Conservation (phyloP, 2,113 vertebrate genomes). For the Tyto alba region DNA sequence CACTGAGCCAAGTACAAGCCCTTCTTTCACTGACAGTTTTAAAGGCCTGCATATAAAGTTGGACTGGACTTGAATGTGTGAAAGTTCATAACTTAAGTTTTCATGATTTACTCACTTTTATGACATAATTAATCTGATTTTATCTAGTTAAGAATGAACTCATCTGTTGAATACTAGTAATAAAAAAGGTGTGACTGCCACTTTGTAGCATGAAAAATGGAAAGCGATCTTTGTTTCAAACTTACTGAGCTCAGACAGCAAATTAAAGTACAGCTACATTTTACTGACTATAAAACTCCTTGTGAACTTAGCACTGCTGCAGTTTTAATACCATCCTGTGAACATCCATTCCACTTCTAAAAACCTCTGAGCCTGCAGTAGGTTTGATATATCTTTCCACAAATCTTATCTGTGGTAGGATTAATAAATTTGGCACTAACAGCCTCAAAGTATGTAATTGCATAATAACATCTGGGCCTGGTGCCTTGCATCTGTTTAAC, state of each 20-base stretch:
- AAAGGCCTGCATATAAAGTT: background rate
- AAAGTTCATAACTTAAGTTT: slow-evolving; percentile 19
- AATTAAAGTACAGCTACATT: slow-evolving; percentile 35
- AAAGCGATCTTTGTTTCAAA: slow-evolving; percentile 34
- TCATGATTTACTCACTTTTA: slow-evolving; percentile 6
- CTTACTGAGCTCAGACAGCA: slow-evolving; percentile 8
- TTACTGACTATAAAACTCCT: slow-evolving; percentile 39
- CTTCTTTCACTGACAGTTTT: background rate
- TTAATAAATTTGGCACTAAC: slow-evolving; percentile 7
- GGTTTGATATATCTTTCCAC: background rate
- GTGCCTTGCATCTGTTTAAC: background rate
- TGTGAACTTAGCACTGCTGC: background rate
- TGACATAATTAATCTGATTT: slow-evolving; percentile 30
- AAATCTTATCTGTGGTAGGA: background rate
- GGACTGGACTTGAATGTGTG: background rate
- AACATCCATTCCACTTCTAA: background rate
- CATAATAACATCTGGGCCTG: background rate
- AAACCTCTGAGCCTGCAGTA: background rate
- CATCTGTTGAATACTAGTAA: slow-evolving; percentile 24
- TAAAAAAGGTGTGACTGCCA: slow-evolving; percentile 12
- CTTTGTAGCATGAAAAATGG: slow-evolving; percentile 37
- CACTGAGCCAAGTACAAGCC: background rate
- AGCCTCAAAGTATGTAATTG: background rate
- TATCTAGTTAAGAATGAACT: slow-evolving; percentile 30
- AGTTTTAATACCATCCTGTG: slow-evolving; percentile 10